Percentiles rank a stretch among this genome's conserved stretches.
phyloP scores from a whole-genome alignment of 37 sponge, comb jelly and placozoan genomes.

The Chondrilla cf. caribensis region DNA sequence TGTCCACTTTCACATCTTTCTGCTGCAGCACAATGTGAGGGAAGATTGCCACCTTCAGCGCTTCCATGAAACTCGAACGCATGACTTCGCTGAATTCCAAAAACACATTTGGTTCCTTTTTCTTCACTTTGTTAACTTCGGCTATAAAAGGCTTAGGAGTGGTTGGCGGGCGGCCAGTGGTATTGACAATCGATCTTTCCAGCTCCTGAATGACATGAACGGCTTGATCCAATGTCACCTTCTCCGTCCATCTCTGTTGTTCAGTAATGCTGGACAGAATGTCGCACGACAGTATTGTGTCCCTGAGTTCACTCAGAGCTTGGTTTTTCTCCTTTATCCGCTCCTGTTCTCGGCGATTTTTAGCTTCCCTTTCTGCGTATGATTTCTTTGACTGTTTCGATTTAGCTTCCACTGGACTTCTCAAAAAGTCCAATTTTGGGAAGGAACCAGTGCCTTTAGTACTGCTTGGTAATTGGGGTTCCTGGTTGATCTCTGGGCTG shows the following conservation, averaged over 20 bases:
- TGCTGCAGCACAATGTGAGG: neutral
- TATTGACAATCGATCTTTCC: neutral
- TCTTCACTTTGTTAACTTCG: neutral
- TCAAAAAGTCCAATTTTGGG: too few relatives aligned
- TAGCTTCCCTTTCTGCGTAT: neutral
- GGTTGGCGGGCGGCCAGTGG: neutral
- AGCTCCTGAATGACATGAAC: neutral
- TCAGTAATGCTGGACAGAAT: neutral
- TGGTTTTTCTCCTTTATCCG: conserved; percentile 3
- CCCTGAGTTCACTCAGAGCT: neutral
- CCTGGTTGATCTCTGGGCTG: too few relatives aligned
- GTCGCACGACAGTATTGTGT: neutral
- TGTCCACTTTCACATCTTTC: neutral
- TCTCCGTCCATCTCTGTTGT: neutral
- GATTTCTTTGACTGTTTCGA: too few relatives aligned
- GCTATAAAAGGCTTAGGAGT: neutral
- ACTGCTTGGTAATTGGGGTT: too few relatives aligned
- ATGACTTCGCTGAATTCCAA: neutral
- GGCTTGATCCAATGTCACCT: neutral
- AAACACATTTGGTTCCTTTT: conserved; percentile 12
- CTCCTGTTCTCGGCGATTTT: neutral
- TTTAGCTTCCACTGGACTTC: too few relatives aligned
- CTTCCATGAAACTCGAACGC: neutral
- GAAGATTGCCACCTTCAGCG: neutral
- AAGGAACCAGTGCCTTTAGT: too few relatives aligned